Conservation (phyloP, 2,113 vertebrate species). For the Tachuris rubrigastra region DNA sequence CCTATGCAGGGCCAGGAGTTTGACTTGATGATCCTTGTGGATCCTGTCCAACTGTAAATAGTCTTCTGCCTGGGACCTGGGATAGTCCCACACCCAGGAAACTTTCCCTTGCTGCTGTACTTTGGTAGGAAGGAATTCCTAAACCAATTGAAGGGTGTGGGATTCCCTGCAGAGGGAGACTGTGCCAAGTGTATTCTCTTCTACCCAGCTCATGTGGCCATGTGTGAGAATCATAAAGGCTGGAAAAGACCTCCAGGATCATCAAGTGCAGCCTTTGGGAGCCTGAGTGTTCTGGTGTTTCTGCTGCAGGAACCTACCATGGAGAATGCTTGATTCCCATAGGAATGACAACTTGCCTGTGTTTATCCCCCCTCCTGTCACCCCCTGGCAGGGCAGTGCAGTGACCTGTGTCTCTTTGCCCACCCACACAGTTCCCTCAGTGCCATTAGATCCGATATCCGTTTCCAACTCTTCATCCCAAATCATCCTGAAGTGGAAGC, state of each 20-base stretch:
- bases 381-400: not conserved
- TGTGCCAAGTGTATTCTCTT: not conserved
- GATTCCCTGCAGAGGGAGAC: not conserved
- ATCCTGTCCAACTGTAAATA: not conserved
- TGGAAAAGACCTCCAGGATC: not conserved
- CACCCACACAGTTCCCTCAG: conserved; percentile 82
- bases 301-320: not conserved
- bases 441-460: conserved; percentile 90
- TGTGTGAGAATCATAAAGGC: accelerated
- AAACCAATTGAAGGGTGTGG: accelerated
- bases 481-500: conserved; percentile 96
- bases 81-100: accelerated
- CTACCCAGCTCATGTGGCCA: accelerated
- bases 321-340: not conserved
- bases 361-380: not conserved
- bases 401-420: not conserved
- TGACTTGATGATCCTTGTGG: not conserved
- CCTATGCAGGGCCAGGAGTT: not conserved
- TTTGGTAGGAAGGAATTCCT: not conserved
- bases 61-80: not conserved
- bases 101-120: not conserved
- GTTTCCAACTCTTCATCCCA: conserved; percentile 94
- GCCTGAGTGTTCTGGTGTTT: too few species aligned
- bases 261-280: not conserved
- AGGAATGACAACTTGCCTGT: not conserved